A percentile compares a stretch with the other conserved stretches of the same genome.
phyloP scores from a whole-genome alignment of 1,140 invertebrate genomes.

The Tetraneura akinire region DNA sequence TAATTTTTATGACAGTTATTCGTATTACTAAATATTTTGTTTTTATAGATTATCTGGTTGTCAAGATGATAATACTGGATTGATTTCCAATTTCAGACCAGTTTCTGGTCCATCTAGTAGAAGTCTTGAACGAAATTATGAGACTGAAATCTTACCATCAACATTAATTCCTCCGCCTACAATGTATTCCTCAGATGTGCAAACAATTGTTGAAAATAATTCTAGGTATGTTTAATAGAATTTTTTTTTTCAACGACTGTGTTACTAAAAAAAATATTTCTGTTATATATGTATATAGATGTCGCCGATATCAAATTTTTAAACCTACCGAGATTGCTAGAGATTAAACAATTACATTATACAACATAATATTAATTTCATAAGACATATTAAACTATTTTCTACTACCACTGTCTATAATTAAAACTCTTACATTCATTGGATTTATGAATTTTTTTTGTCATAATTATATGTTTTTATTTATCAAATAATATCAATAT shows the following conservation, averaged over 20 bases:
- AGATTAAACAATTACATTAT: slow-evolving; percentile 28
- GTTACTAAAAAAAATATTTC: background rate
- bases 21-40: no score
- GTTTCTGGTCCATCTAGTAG: slow-evolving; percentile 39
- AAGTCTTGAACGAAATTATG: slow-evolving; percentile 45
- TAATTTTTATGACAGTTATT: no score
- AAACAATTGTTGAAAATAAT: slow-evolving; percentile 45
- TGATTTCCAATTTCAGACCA: slow-evolving; percentile 36
- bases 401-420: slow-evolving; percentile 4
- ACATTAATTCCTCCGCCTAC: slow-evolving; percentile 27
- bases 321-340: slow-evolving; percentile 45
- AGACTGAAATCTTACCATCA: slow-evolving; percentile 42
- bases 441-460: slow-evolving; percentile 2
- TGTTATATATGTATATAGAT: slow-evolving; percentile 15
- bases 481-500: background rate
- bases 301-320: slow-evolving; percentile 39
- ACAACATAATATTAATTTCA: background rate
- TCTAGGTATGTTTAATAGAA: slow-evolving; percentile 12
- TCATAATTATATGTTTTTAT: background rate
- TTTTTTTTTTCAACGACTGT: background rate
- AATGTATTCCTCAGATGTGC: slow-evolving; percentile 46
- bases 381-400: background rate
- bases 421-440: slow-evolving; percentile 8
- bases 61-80: slow-evolving; percentile 41
- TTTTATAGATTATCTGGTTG: slow-evolving; percentile 32